phyloP scores from a whole-genome alignment of 2,888 invertebrate genomes.

The Rotaria sp. region DNA sequence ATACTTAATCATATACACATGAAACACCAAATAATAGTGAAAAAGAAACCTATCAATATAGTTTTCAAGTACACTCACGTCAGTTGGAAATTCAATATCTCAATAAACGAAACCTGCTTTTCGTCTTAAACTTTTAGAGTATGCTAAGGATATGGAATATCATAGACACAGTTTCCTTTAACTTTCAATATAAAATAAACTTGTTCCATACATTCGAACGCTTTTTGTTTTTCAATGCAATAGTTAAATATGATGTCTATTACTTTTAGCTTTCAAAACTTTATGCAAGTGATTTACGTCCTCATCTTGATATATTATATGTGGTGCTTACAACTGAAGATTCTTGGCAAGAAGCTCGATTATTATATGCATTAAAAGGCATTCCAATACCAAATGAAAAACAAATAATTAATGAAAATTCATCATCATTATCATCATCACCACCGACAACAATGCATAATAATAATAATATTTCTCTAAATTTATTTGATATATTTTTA shows the following conservation, averaged over 20 bases:
- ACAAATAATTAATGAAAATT: background rate
- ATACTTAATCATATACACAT: no score
- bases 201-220: no score
- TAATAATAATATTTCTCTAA: conserved; percentile 76
- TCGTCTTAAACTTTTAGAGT: no score
- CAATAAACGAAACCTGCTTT: no score
- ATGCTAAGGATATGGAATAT: no score
- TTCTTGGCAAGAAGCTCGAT: conserved; percentile 87
- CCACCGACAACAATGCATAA: conserved; percentile 51
- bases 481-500: conserved; percentile 81
- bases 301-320: conserved; percentile 79
- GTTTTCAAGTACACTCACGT: no score
- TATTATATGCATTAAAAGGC: conserved; percentile 85
- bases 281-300: conserved; percentile 84
- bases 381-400: conserved; percentile 42
- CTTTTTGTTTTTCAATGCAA: no score
- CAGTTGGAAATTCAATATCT: no score
- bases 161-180: no score
- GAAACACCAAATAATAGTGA: no score
- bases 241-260: background rate
- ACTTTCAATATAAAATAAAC: no score
- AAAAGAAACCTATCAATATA: no score
- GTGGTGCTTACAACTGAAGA: conserved; percentile 82
- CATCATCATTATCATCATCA: conserved; percentile 31
- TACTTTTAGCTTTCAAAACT: conserved; percentile 56